Evolutionary conservation across 2,888 invertebrate species (phyloP).

Genomic region (Galerucella calmariensis): DNA sequence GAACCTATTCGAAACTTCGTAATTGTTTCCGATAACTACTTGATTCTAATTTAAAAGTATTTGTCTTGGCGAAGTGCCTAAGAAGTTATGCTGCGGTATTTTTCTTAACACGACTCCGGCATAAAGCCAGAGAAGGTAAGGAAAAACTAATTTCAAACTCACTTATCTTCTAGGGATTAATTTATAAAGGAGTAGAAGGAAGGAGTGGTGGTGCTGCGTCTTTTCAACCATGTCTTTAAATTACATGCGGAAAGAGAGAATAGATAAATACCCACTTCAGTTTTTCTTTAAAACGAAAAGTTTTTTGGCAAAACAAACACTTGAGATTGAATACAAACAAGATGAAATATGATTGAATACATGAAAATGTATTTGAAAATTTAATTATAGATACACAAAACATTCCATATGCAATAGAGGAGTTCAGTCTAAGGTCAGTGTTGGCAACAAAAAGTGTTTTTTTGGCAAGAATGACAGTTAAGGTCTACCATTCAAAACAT

Average conservation of each 20-base stretch:
- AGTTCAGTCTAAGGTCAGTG: too few relatives aligned
- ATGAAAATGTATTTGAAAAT: neutral
- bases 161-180: conserved; percentile 38
- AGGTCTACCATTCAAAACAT: too few relatives aligned
- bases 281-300: neutral
- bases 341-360: neutral
- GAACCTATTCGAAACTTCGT: conserved; percentile 16
- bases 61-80: conserved; percentile 29
- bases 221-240: conserved; percentile 29
- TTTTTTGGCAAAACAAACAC: neutral
- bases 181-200: conserved; percentile 33
- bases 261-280: conserved; percentile 30
- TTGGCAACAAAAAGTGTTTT: too few relatives aligned
- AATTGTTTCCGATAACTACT: conserved; percentile 31
- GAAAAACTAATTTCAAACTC: conserved; percentile 39
- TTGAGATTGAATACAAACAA: neutral
- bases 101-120: conserved; percentile 32
- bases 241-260: conserved; percentile 31
- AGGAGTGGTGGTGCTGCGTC: conserved; percentile 8
- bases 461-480: too few relatives aligned
- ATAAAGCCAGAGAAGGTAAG: conserved; percentile 32
- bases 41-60: conserved; percentile 35
- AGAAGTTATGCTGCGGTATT: conserved; percentile 32
- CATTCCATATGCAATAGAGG: too few relatives aligned
- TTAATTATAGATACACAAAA: too few relatives aligned